Evolutionary conservation across 2,888 invertebrate genomes (phyloP).

Genomic region (Matsumyia berberina): DNA sequence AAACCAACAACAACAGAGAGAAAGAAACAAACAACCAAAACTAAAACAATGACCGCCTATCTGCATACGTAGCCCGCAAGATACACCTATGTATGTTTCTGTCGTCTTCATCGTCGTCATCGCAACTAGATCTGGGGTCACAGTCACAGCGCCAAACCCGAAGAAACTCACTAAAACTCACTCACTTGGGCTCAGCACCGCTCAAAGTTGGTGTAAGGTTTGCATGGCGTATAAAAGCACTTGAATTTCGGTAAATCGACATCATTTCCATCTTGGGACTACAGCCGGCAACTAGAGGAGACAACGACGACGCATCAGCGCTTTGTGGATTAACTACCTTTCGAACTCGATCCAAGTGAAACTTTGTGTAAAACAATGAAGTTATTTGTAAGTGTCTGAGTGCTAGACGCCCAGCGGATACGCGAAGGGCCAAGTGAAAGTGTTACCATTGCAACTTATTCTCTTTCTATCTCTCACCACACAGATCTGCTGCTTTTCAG

Average conservation of each 20-base stretch:
- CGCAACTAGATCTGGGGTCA: conserved; percentile 72
- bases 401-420: conserved; percentile 54
- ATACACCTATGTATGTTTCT: too few relatives aligned
- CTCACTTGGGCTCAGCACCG: conserved; percentile 29
- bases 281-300: conserved; percentile 51
- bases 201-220: conserved; percentile 46
- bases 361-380: conserved; percentile 69
- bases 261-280: conserved; percentile 77
- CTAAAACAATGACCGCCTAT: conserved; percentile 59
- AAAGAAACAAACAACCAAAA: conserved; percentile 26
- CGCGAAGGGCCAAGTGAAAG: conserved; percentile 70
- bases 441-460: conserved; percentile 37
- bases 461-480: conserved; percentile 36
- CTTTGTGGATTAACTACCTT: conserved; percentile 64
- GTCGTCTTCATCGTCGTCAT: conserved; percentile 22
- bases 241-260: conserved; percentile 76
- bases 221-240: conserved; percentile 77
- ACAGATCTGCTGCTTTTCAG: conserved; percentile 61
- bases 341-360: conserved; percentile 36
- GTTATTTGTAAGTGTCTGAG: conserved; percentile 73
- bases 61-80: conserved; percentile 45
- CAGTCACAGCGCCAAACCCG: conserved; percentile 4
- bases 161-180: conserved; percentile 39
- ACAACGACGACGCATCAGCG: conserved; percentile 37
- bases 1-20: conserved; percentile 24